Evolutionary conservation across 2,888 invertebrate species (phyloP), one percentile per base, ranked within the genome.

Genomic region (Acrobasis suavella): DNA sequence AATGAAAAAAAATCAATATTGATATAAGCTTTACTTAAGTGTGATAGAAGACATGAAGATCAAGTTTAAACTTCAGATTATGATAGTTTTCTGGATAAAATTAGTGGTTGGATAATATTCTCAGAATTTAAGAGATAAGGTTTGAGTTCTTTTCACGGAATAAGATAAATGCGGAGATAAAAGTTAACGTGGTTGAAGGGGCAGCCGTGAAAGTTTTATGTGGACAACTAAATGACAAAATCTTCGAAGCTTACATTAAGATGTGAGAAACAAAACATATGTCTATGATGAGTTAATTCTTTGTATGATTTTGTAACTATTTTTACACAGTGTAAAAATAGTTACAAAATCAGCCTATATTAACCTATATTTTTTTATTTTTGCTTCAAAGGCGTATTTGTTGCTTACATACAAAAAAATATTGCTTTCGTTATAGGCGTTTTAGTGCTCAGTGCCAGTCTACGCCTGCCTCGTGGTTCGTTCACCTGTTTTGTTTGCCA

Each of bases 131-230:
- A 75, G n/a, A 82, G 85, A 85, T 86, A 87, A 85, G 76, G 69
- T 81, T 81, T 74, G 77, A 83, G 79, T 77, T 78, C 77, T 84
- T 85, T 91, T 85, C 87, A 84, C 79, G 82, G 87, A 88, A 91
- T 7, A 70, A 85, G 89, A 90, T 90, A 85, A 87, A 83, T 82
- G 80, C 68, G 73, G 69, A 80, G 90, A 91, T 91, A 85, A 32
- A 87, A 82, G 78, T 71, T 72, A 70, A 71, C 69, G 62, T 67
- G 66, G 67, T 69, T 71, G 75, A 69, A 74, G 68, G 75, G 80
- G 80, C 80, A 80, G 70, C 75, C 73, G 77, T 77, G 78, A 80
- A 83, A 82, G 79, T 76, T 81, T 80, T 77, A 70, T 72, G 66
- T 77, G 60, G 64, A 63, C 72, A 68, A 61, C 67, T 66, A 69